Percentiles rank a stretch among this genome's conserved stretches.
These are phyloP conservation scores for Distichodus sexfasciatus DNA, from an alignment of 2,797 vertebrate species.

Conservation along the genomic window DNA sequence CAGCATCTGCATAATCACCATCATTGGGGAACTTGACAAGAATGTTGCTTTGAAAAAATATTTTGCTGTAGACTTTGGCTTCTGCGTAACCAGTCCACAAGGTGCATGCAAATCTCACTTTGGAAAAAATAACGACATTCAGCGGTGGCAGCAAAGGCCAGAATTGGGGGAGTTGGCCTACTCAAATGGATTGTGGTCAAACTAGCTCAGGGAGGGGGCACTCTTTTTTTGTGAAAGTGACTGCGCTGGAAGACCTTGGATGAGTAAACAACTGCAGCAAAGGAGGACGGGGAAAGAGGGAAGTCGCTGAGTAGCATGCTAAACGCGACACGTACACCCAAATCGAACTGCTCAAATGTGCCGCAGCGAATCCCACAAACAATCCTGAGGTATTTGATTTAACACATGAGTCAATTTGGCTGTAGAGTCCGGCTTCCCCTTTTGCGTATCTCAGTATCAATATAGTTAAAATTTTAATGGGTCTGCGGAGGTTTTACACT, in stretches of 20 bases:
- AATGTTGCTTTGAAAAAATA: too few relatives aligned
- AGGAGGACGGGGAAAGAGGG: conserved; percentile 41
- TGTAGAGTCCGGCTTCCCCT: conserved; percentile 64
- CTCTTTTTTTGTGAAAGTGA: conserved; percentile 46
- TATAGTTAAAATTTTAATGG: conserved; percentile 18
- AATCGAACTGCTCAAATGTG: conserved; percentile 25
- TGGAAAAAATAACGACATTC: too few relatives aligned
- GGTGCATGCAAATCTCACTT: too few relatives aligned
- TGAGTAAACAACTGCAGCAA: conserved; percentile 67
- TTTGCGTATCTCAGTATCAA: conserved; percentile 19
- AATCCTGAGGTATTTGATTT: conserved; percentile 79
- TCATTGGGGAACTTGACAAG: too few relatives aligned
- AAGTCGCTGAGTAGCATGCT: conserved; percentile 31
- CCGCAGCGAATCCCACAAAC: conserved; percentile 54
- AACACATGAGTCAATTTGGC: conserved; percentile 67
- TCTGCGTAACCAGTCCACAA: too few relatives aligned
- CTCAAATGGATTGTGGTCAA: too few relatives aligned
- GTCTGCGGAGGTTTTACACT: conserved; percentile 36
- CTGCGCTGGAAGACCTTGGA: conserved; percentile 75
- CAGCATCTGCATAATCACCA: too few relatives aligned
- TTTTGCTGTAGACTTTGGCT: too few relatives aligned
- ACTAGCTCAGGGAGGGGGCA: too few relatives aligned
- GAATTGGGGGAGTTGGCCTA: too few relatives aligned
- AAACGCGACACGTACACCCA: neutral
- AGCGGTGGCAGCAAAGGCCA: too few relatives aligned